Evolutionary conservation across 2,113 vertebrate genomes (phyloP).

Genomic region (Eulemur macaco): DNA sequence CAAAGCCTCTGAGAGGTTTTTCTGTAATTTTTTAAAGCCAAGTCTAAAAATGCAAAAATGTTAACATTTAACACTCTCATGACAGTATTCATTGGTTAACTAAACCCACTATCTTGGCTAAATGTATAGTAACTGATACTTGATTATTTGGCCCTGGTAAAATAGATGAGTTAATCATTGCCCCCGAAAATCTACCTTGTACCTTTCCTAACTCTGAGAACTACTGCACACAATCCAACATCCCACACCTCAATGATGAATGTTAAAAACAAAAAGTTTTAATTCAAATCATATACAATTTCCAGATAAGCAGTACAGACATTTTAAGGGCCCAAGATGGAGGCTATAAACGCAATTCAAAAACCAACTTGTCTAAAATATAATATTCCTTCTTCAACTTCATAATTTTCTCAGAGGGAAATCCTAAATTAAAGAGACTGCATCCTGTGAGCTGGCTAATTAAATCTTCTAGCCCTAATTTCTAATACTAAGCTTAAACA

Average conservation of each 20-base stretch:
- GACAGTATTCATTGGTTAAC: conserved; percentile 44
- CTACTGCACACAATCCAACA: not conserved
- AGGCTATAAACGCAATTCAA: conserved; percentile 53
- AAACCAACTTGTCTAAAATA: conserved; percentile 57
- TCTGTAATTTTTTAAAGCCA: conserved; percentile 35
- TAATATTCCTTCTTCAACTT: conserved; percentile 58
- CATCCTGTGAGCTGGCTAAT: conserved; percentile 72
- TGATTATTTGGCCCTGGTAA: conserved; percentile 42
- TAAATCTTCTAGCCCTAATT: conserved; percentile 72
- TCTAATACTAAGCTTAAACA: conserved; percentile 73
- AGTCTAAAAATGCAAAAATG: conserved; percentile 55
- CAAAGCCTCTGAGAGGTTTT: conserved; percentile 33
- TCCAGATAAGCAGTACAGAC: not conserved
- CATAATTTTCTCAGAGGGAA: conserved; percentile 73
- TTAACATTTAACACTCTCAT: conserved; percentile 43
- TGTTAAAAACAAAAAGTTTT: conserved; percentile 13
- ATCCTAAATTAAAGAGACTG: conserved; percentile 70
- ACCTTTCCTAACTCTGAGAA: conserved; percentile 33
- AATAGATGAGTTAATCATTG: conserved; percentile 10
- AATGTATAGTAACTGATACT: conserved; percentile 16
- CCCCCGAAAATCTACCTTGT: not conserved
- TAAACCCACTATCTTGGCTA: not conserved
- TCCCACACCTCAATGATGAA: not conserved
- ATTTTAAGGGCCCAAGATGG: not conserved
- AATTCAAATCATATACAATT: conserved; percentile 41